Percentiles rank a stretch among this genome's conserved stretches.
Evolutionary conservation across 2,113 vertebrate genomes (phyloP).

Genomic region (Passerina amoena): DNA sequence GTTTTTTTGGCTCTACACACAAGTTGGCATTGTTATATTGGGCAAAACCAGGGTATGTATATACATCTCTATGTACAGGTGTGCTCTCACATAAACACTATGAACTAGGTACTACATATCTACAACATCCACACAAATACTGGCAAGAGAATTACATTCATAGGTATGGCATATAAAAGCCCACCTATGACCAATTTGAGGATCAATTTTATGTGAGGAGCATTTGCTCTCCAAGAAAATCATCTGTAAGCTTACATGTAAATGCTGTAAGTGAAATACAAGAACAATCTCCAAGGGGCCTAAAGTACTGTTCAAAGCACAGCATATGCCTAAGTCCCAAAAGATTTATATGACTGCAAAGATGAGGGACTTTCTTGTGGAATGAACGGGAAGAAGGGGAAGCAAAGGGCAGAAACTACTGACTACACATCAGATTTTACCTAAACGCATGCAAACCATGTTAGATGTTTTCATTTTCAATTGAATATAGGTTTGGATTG

Average conservation of each 20-base stretch:
- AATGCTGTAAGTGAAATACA: neutral
- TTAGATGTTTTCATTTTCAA: neutral
- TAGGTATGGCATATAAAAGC: neutral
- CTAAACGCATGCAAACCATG: neutral
- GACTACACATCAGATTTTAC: neutral
- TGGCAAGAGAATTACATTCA: neutral
- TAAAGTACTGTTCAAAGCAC: neutral
- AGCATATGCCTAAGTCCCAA: neutral
- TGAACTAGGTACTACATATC: neutral
- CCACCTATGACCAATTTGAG: neutral
- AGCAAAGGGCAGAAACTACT: neutral
- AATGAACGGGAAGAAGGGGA: neutral
- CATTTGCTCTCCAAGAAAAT: neutral
- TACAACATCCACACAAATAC: neutral
- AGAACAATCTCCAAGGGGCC: neutral
- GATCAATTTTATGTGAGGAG: neutral
- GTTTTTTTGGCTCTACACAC: slow-evolving; percentile 24
- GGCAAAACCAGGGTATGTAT: neutral
- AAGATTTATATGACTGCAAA: neutral
- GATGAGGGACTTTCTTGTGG: neutral
- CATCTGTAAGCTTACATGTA: neutral
- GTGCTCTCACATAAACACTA: neutral
- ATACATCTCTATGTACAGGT: slow-evolving; percentile 20
- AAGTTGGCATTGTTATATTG: neutral
- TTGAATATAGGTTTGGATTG: neutral